Evolutionary conservation across 2,888 invertebrate genomes (phyloP), one percentile per base, ranked within the genome.

Genomic region (Trissolcus brochymenae): DNA sequence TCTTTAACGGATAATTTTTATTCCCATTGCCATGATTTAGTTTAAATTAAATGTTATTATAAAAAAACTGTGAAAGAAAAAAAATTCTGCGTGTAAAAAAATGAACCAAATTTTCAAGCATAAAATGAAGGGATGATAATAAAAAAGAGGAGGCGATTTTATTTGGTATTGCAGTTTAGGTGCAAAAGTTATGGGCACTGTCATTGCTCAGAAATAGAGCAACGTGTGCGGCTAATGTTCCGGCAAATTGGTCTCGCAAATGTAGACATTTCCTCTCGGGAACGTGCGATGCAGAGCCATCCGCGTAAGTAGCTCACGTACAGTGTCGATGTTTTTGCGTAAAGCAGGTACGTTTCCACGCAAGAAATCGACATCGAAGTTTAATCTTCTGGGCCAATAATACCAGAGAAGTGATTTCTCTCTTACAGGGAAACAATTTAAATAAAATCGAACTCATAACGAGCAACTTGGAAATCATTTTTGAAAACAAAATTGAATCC

Each of bases 191-290:
- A 78, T 78, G 61, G 78, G 65, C 40, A 71, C 73, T 76, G 79
- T 80, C 81, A 76, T 74, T 79, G 65, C 50, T 80, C 60, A 78
- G 68, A 60, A 76, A 76, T 80, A 68, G 80, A 84, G 79, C 83
- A 82, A 80, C 82, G 83, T 84, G 82, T 83, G 84, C 84, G 83
- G 83, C 87, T 88, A 88, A 88, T 88, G 88, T 87, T 87, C 86
- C 87, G 87, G 84, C 83, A 88, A 88, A 88, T 88, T 87, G 88
- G 85, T 84, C 83, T 83, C 82, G 82, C 84, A 84, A 84, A 84
- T 84, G 85, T 82, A 82, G 84, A 84, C 82, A 81, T 78, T 75
- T 82, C 80, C 86, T 85, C 87, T 76, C 80, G 84, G 83, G 87
- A 87, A 82, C 80, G 83, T 86, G 74, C 62, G 68, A 66, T 35